Conservation (phyloP, 2,113 vertebrate species). For the Crypturellus undulatus region DNA sequence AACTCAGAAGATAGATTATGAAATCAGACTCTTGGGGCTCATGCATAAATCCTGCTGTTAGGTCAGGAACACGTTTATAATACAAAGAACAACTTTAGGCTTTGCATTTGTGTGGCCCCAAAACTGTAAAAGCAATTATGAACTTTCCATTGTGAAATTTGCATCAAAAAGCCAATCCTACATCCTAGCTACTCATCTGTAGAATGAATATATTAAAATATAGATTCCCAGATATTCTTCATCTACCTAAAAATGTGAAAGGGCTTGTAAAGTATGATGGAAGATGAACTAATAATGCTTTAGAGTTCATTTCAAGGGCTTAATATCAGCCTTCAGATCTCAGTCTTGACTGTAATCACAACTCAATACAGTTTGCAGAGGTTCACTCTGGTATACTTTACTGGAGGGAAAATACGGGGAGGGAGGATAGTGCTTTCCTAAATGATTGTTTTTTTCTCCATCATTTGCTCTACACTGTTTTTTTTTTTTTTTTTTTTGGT, state of each 20-base stretch:
- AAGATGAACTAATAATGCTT: background rate
- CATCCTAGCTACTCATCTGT: accelerated
- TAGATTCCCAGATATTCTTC: background rate
- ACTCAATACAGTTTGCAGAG: background rate
- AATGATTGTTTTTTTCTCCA: background rate
- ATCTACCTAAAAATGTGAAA: background rate
- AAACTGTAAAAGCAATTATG: background rate
- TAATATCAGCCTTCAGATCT: background rate
- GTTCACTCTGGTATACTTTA: background rate
- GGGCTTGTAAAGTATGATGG: background rate
- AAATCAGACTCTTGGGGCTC: background rate
- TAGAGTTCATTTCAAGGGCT: background rate
- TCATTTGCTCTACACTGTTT: background rate
- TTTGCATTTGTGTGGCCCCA: background rate
- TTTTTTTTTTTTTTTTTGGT: background rate
- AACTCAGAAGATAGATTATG: background rate
- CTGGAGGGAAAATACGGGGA: background rate
- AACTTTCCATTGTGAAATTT: background rate
- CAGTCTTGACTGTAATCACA: background rate
- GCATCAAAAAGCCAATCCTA: background rate
- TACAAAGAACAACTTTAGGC: background rate
- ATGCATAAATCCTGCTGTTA: background rate
- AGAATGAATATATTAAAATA: background rate
- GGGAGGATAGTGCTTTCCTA: background rate
- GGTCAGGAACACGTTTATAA: background rate